Base-by-base conservation (phyloP, 1,140 invertebrate species). In the Holotrichia oblita region DNA sequence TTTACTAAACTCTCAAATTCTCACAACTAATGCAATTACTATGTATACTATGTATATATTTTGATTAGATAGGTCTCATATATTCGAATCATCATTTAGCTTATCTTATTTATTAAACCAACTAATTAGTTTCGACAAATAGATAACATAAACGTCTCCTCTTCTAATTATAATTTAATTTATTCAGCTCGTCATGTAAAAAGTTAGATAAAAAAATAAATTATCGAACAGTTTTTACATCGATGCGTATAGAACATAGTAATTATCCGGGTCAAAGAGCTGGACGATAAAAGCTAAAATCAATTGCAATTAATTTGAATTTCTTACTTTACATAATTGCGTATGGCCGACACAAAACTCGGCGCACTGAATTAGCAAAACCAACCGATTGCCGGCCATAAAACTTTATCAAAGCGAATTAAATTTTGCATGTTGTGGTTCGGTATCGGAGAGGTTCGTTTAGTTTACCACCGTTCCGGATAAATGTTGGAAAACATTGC, bases 241-340 rank as follows among this genome's bases (percentile, higher is more conserved):
- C 3, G 14, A 55, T 55, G 48, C 48, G 48, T 7, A 55, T 69
- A 8, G 22, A 24, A 48, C n/a, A 6, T 27, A 27, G 3, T 27
- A 69, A 69, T 69, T 69, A 69, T 20, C 22, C 0, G 27, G 20
- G 61, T 27, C 61, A 27, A 34, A 69, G 22, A 69, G 61, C 22
- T 14, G 61, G 6, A 27, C 61, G 61, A 69, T 69, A 69, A 69
- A 69, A 69, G 27, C 61, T 34, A 69, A 69, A 69, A 69, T 69
- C 61, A 69, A 69, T 69, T 69, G 27, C 61, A 27, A 55, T 17
- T 14, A 14, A 22, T 69, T 69, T 69, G 61, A 69, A 69, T 69
- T 69, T 69, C 61, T 69, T 69, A 69, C 61, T 69, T 69, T 69
- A 69, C 61, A 69, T 69, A 69, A 69, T 69, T 69, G 61, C 17